Evolutionary conservation across 2,888 invertebrate genomes (phyloP), one percentile per base, ranked within the genome.

Genomic region (Drosophila meridionalis): DNA sequence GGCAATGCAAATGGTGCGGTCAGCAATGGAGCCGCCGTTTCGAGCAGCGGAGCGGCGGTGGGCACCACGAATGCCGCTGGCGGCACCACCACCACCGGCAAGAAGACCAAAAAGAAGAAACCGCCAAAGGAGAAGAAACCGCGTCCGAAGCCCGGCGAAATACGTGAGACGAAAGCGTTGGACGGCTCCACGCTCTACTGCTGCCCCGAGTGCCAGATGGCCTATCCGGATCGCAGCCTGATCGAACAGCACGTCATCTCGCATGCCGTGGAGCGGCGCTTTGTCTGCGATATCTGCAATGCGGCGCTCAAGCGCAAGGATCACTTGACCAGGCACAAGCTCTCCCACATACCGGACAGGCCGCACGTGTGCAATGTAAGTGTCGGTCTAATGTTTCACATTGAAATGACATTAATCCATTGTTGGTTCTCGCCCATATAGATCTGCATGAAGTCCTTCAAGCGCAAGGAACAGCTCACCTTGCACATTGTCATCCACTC

Each of bases 401-500:
- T 4, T 2, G 20, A 2, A 28, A 14, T 12, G 2, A 20, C 40
- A 42, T 14, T 38, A 32, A 48, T 60, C 20, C 28, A 36, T 34
- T n/a, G 52, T 11, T 42, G 55, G 60, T 28, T 50, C 7, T 40
- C 2, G 71, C n/a, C 50, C 14, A 36, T 14, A 5, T 28, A 93
- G 93, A 93, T 97, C 64, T 97, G 97, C 91, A 94, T 97, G 89
- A 97, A 97, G 92, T 97, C 97, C 1, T 97, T 97, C 93, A 97
- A 97, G 90, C 95, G 97, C 82, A 97, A 97, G 94, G 97, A 98
- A 91, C 97, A 98, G 83, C 94, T 98, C 68, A 97, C 97, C 0
- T 93, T 97, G 83, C 97, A 98, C 94, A 97, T 97, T 93, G 97
- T 97, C 79, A 97, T 97, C 90, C 97, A 98, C 93, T 97, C 97